Evolutionary conservation across 2,888 invertebrate species (phyloP), one percentile per base, ranked within the genome.

Genomic region (Cephus sareptanus): DNA sequence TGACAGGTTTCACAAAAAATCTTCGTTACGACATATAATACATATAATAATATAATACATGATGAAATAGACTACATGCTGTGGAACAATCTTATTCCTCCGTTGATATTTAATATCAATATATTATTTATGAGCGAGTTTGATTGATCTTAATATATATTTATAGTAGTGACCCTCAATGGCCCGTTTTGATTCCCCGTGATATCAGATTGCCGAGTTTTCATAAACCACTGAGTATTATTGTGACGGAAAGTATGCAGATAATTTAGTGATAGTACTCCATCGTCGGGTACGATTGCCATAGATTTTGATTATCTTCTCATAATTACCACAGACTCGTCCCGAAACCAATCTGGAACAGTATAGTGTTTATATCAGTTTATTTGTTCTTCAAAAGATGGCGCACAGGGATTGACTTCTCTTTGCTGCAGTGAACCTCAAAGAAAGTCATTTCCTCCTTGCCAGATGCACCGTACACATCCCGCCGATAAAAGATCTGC

Each of bases 261-360:
- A 56, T 56, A 23, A 23, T 56, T 56, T 40, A 2, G 6, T 40
- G 1, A 15, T 40, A 15, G 15, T 15, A 15, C 40, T 40, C 6
- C 40, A 4, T 40, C 40, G 2, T 15, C 23, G 56, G 9, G 23
- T 56, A 23, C 23, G 56, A 23, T 23, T 56, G 23, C 23, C 9
- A 9, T 56, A 23, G 23, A 56, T 23, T 56, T 56, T 56, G 2
- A 56, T 56, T 56, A 56, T 56, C 56, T 56, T 56, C 56, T 71
- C 71, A 73, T 68, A 23, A 6, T 70, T 83, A 83, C 83, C 81
- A 84, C 1, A 82, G 35, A 11, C 73, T 78, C 13, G 83, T 83
- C 11, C 80, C 81, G 15, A 82, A 79, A 79, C 78, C 80, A 73
- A 83, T 69, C 85, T 87, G 79, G n/a, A 87, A 87, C n/a, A 79